Base-by-base conservation (phyloP, 2,113 vertebrate species). In the Scomber colias region DNA sequence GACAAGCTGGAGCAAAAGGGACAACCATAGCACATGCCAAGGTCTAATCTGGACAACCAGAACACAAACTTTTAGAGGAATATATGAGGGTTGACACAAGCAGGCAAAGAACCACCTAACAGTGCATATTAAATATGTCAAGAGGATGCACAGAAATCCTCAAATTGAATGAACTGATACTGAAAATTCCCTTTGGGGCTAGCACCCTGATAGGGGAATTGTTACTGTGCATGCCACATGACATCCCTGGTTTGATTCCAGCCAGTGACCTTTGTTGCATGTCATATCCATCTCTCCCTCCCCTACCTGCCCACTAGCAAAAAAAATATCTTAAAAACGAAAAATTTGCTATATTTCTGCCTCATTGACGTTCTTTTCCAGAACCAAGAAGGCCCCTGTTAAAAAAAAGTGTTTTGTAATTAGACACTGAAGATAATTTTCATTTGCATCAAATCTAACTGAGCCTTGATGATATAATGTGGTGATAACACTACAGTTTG, bases 41-140 rank as follows among this genome's bases (percentile, higher is more conserved):
- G 76, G 85, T 87, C 88, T 93, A 90, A 93, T 93, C 87, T 87
- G 87, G 88, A 91, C 89, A 90, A 87, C 83, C 90, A 93, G 83
- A 90, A 90, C 89, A 89, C 82, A 85, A 86, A 90, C 78, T 87
- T 91, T 86, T 76, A 70, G 70, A 66, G 85, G 81, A 89, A 85
- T 89, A 69, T 86, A 86, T 82, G 77, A 81, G 70, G 60, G 65
- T 71, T 87, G 87, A 88, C 82, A 88, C 71, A 75, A 55, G 80
- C 71, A 67, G 75, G 66, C 71, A 83, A 61, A 84, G 53, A 87
- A 77, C 56, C 78, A 71, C 62, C 67, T 17, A 71, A 81, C 79
- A 85, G 82, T 81, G 40, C 61, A 49, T 65, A 24, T 84, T 71
- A 53, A 56, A 63, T 44, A 50, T 66, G 44, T 16, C 60, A 63